Percentiles rank a stretch among this genome's conserved stretches.
Conservation (phyloP, 2,797 vertebrate genomes). For the Microchirus variegatus region DNA sequence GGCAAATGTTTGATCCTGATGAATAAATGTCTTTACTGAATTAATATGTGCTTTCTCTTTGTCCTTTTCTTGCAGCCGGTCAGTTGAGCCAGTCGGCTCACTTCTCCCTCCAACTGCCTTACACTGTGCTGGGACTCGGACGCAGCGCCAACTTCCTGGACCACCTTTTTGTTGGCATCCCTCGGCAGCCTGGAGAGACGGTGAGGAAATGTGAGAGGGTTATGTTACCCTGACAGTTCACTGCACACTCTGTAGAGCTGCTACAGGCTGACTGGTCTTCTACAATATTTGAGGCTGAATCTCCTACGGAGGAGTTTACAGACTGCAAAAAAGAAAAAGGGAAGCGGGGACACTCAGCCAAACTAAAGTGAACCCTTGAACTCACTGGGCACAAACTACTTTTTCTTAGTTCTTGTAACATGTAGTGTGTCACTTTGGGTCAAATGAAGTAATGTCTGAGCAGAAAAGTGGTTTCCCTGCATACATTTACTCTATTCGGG, state of each 20-base stretch:
- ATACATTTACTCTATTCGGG: neutral
- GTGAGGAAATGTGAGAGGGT: constrained; percentile 66
- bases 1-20: neutral
- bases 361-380: neutral
- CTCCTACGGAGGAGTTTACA: neutral
- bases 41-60: constrained; percentile 7
- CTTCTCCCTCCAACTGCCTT: constrained; percentile 94
- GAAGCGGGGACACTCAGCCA: neutral
- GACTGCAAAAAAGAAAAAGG: neutral
- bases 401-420: neutral
- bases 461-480: constrained; percentile 11
- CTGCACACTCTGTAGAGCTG: constrained; percentile 1
- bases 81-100: constrained; percentile 97
- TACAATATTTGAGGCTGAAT: neutral
- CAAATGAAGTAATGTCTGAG: constrained; percentile 21
- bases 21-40: neutral
- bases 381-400: neutral
- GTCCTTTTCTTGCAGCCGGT: constrained; percentile 81
- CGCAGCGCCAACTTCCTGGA: constrained; percentile 98
- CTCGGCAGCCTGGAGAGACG: constrained; percentile 86
- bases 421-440: neutral
- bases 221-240: constrained; percentile 3
- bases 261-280: neutral
- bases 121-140: constrained; percentile 93
- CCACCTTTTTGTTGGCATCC: constrained; percentile 94